These are phyloP conservation scores for Serinus canaria DNA, from an alignment of 2,113 vertebrate genomes.

Conservation along the genomic window DNA sequence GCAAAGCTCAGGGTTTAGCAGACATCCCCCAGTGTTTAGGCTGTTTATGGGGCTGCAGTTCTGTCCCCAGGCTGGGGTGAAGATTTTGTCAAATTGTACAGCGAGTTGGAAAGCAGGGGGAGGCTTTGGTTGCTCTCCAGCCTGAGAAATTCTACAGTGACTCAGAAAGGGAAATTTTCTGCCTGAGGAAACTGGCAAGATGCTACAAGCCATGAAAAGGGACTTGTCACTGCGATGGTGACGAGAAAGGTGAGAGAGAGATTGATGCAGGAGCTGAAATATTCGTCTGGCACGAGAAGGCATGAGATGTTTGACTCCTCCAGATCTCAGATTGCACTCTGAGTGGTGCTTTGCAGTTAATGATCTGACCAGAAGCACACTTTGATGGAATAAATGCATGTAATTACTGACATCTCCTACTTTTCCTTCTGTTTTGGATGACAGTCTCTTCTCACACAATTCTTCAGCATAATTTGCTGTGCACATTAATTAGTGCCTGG, in stretches of 20 bases:
- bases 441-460: not conserved
- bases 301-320: not conserved
- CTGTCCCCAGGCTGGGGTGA: not conserved
- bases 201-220: not conserved
- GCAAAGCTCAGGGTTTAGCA: not conserved
- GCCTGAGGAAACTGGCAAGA: conserved; percentile 16
- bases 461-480: not conserved
- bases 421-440: not conserved
- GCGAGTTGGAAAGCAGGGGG: rapidly evolving
- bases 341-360: not conserved
- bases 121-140: not conserved
- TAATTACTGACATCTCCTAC: not conserved
- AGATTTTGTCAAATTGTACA: not conserved
- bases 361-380: not conserved
- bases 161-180: conserved; percentile 38
- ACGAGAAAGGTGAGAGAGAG: not conserved
- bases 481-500: not conserved
- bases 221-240: not conserved
- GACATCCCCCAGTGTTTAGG: not conserved
- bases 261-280: not conserved
- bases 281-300: not conserved
- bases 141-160: not conserved
- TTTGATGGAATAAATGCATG: not conserved
- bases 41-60: not conserved
- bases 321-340: not conserved